A percentile compares a stretch with the other conserved stretches of the same genome.
Conservation (phyloP, 1,140 invertebrate species). For the Battus philenor region DNA sequence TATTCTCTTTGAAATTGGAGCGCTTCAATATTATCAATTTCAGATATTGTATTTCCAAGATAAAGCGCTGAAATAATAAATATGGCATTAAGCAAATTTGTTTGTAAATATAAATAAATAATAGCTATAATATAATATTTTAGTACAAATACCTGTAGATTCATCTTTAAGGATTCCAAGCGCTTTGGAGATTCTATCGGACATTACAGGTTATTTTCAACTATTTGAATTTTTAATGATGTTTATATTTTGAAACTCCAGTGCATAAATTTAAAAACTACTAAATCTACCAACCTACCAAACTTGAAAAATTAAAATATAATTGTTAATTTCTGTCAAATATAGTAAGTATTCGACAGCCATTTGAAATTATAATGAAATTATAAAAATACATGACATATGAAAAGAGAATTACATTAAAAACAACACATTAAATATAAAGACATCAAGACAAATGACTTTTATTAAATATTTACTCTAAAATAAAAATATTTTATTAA, state of each 20-base stretch:
- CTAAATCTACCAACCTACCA: no score
- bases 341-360: no score
- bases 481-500: no score
- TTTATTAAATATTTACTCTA: no score
- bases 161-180: conserved; percentile 44
- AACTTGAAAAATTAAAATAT: no score
- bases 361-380: conserved; percentile 1
- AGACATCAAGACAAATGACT: no score
- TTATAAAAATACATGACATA: neutral
- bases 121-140: neutral
- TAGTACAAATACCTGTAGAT: conserved; percentile 36
- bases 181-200: conserved; percentile 30
- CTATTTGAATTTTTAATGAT: no score
- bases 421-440: no score
- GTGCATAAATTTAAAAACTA: no score
- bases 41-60: conserved; percentile 40
- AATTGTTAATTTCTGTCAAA: no score
- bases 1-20: conserved; percentile 80
- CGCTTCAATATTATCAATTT: conserved; percentile 42
- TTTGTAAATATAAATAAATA: neutral
- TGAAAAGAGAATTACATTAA: neutral
- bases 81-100: conserved; percentile 10
- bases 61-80: conserved; percentile 57
- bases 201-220: conserved; percentile 17
- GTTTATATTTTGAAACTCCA: no score